Base-by-base conservation (phyloP, 2,888 invertebrate genomes). In the Pteria penguin region DNA sequence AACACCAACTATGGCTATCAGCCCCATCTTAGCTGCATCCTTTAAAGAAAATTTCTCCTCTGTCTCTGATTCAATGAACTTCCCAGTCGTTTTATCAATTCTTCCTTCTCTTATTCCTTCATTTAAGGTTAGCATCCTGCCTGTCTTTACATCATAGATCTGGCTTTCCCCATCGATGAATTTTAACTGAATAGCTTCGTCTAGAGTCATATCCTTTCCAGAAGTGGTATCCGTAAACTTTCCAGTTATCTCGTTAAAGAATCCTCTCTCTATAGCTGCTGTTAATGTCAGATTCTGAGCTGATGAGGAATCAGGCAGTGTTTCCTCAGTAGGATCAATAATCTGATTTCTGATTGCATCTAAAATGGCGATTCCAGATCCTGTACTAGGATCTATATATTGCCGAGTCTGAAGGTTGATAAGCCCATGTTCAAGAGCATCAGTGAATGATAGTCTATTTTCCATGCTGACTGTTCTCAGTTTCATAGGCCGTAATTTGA, bases 1-100 rank as follows among this genome's bases (percentile, higher is more conserved):
- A n/a, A 96, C 96, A 32, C 96, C 97, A 61, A 97, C 95, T 33
- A 98, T 94, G 29, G 97, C 97, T 80, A 98, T 93, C 0, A 97
- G 93, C 0, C 91, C 91, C 58, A 88, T 79, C 75, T 88, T 87
- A n/a, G 89, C 88, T 55, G 98, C 98, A 92, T 97, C 95, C 72
- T 95, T 87, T 68, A 91, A 62, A 8, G 95, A 94, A 91, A 95
- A 94, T 92, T 96, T 96, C 90, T 95, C 94, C 86, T 95, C 96
- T 73, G 94, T 95, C 85, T 94, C 94, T 55, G 96, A 95, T 92
- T 97, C 96, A 93, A 96, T 96, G 27, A 96, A 86, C 69, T 86
- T 86, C 26, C 95, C 96, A 0, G 97, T 96, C 82, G 94, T 94
- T 80, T 94, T 93, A 79, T 90, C 89, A 73, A 90, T 86, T 63